Base-by-base conservation (phyloP, 2,797 vertebrate genomes). In the Rhinatrema bivittatum region DNA sequence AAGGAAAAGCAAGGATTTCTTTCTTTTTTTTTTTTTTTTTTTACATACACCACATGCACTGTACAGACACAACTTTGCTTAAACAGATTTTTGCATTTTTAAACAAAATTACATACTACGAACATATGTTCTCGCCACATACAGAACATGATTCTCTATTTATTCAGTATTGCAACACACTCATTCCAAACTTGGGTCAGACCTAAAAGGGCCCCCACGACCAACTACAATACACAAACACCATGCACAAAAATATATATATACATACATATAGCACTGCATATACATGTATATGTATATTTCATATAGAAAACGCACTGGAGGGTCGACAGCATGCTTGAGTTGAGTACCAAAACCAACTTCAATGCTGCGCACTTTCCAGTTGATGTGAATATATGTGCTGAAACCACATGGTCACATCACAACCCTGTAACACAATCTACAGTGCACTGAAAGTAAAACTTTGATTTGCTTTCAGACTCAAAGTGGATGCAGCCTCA, bases 381-480 rank as follows among this genome's bases (percentile, higher is more conserved):
- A 89, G 79, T 16, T 69, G 87, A 91, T 91, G 84, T 89, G 87
- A 86, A 65, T 65, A 56, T 75, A 87, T 83, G 82, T 80, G 79
- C 56, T 52, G 40, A 45, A n/a, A 30, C 59, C 85, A 90, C 87
- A 89, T 80, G 62, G 61, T 86, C 87, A 90, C 90, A 91, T 93
- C 87, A 71, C 66, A 87, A 56, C 62, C 65, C 70, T 53, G 50
- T 50, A 56, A 67, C 72, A 75, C 63, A 71, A 60, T 65, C 69
- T 79, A 66, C 56, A 59, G 40, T 66, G 72, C 62, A 82, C 20
- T 48, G 56, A 72, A 66, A 66, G 53, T 61, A 59, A 65, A 74
- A n/a, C 53, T 55, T 59, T 70, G 45, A 60, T 65, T 73, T 61
- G 59, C 51, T 78, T 76, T 79, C 60, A 71, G 63, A 76, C 49